Percentiles rank a stretch among this genome's conserved stretches.
Conservation (phyloP, 2,113 vertebrate species). For the Tylochromis polylepis region DNA sequence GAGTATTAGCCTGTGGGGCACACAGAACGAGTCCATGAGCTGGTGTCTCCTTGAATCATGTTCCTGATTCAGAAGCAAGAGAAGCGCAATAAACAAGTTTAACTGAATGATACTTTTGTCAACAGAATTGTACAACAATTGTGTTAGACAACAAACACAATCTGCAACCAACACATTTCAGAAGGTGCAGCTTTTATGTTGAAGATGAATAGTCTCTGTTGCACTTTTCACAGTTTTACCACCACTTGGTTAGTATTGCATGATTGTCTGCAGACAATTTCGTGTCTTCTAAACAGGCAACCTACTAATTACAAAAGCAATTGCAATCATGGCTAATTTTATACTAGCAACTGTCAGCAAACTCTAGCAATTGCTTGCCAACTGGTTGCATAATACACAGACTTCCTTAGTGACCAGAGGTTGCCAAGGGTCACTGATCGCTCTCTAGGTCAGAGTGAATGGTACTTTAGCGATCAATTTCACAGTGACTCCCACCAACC, state of each 20-base stretch:
- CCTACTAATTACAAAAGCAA: not conserved
- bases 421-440: not conserved
- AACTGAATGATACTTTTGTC: accelerated
- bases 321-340: not conserved
- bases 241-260: not conserved
- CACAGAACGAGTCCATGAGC: not conserved
- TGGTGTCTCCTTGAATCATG: not conserved
- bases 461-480: not conserved
- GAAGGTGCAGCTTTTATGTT: not conserved
- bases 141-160: not conserved
- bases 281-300: not conserved
- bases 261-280: not conserved
- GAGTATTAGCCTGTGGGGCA: not conserved
- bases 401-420: not conserved
- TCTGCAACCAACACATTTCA: not conserved
- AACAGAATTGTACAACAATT: not conserved
- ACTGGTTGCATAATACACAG: not conserved
- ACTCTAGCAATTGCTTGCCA: not conserved
- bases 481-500: not conserved
- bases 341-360: not conserved
- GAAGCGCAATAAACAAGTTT: not conserved
- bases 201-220: not conserved
- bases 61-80: not conserved
- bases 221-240: not conserved
- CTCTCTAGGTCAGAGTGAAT: not conserved